These are phyloP conservation scores for Lasioglossum vierecki DNA, from an alignment of 2,888 invertebrate species.

Conservation along the genomic window DNA sequence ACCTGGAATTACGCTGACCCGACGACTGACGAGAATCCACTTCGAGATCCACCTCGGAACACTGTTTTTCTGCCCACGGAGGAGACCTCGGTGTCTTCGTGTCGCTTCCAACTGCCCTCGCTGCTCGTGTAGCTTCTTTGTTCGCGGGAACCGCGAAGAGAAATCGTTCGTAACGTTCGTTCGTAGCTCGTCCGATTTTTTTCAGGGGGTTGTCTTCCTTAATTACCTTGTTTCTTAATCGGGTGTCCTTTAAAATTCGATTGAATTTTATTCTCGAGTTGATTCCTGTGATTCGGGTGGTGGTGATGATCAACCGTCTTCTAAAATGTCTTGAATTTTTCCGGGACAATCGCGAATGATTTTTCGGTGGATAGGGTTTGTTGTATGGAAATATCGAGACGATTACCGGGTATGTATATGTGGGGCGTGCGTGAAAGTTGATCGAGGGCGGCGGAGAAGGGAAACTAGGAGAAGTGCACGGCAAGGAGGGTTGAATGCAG, in stretches of 20 bases:
- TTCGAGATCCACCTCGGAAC: background rate
- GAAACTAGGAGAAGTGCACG: slow-evolving; percentile 69
- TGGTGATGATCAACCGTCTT: too few relatives aligned
- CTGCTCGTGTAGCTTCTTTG: background rate
- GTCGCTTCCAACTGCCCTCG: background rate
- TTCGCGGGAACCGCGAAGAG: background rate
- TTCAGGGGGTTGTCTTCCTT: background rate
- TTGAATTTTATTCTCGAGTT: too few relatives aligned
- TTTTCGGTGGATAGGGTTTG: background rate
- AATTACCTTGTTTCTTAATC: too few relatives aligned
- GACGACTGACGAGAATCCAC: background rate
- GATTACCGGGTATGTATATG: slow-evolving; percentile 40
- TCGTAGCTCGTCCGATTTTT: background rate
- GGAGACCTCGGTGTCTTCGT: background rate
- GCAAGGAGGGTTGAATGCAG: slow-evolving; percentile 78
- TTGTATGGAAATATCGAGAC: slow-evolving; percentile 43
- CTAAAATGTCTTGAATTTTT: background rate
- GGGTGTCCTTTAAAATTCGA: too few relatives aligned
- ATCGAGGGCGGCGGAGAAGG: slow-evolving; percentile 37
- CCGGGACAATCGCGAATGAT: too few relatives aligned
- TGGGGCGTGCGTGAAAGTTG: slow-evolving; percentile 47
- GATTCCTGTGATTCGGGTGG: too few relatives aligned
- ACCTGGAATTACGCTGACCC: slow-evolving; percentile 57
- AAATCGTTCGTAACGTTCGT: background rate
- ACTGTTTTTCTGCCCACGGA: background rate